Percentiles rank a stretch among this genome's conserved stretches.
phyloP scores from a whole-genome alignment of 92 coral and sea anemone genomes.

The Siderastrea siderea region DNA sequence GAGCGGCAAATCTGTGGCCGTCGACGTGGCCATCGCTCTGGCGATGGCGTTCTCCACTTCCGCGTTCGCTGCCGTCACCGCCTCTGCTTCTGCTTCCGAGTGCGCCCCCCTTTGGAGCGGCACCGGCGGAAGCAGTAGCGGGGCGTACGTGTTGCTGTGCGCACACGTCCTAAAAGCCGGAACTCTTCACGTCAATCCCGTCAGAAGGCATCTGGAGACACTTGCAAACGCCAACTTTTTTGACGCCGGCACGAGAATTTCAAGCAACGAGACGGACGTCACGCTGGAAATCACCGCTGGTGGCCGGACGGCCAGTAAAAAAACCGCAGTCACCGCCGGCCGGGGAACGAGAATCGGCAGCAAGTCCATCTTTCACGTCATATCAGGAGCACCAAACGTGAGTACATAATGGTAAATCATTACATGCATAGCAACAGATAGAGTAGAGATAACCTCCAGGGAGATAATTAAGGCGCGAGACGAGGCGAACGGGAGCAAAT shows the following conservation, averaged over 20 bases:
- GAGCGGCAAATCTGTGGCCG: constrained; percentile 25
- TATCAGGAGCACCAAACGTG: constrained; percentile 24
- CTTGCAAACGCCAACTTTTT: background rate
- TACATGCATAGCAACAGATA: background rate
- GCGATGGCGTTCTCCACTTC: background rate
- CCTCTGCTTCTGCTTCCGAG: too few species aligned
- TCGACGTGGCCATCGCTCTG: constrained; percentile 15
- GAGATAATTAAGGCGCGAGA: too few species aligned
- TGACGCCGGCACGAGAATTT: background rate
- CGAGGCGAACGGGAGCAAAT: too few species aligned
- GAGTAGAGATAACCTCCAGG: too few species aligned
- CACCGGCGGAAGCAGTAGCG: too few species aligned
- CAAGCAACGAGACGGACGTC: background rate
- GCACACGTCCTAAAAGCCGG: constrained; percentile 16
- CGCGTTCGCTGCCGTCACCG: too few species aligned
- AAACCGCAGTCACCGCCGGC: too few species aligned
- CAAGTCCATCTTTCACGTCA: constrained; percentile 18
- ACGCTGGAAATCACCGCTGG: background rate
- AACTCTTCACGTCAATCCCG: constrained; percentile 11
- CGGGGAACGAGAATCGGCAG: background rate
- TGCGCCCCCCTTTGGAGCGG: too few species aligned
- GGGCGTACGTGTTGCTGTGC: constrained; percentile 1
- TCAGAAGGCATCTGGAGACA: background rate
- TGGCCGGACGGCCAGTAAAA: too few species aligned
- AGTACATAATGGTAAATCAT: background rate